Base-by-base conservation (phyloP, 2,888 invertebrate species). In the Podotricha telesiphe region DNA sequence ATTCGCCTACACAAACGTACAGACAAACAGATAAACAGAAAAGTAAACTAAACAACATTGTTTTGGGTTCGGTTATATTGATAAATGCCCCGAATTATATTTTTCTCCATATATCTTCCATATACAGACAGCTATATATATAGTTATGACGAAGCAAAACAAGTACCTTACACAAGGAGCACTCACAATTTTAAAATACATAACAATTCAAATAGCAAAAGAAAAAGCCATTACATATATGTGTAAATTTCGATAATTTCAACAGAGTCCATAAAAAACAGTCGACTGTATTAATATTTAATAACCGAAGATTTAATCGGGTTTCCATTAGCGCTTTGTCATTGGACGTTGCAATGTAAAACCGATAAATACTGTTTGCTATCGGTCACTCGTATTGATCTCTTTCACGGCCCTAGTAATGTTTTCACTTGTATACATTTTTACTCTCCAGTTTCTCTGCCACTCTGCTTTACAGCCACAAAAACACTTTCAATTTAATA, bases 301-400 rank as follows among this genome's bases (percentile, higher is more conserved):
- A 17, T 45, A 45, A 59, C 59, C 22, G 45, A 45, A 59, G 17
- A 45, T 45, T 59, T n/a, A 59, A 59, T 59, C 6, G 45, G 45
- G n/a, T 22, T 59, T 45, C 59, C 45, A 59, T 59, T 62, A 62
- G 34, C 17, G 34, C 61, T 11, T 15, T 34, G 34, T 62, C 34
- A 37, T 48, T 62, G 28, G 28, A 34, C 19, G 48, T 6, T 62
- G 48, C 62, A 48, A 62, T 62, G 48, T 62, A 34, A 48, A 61
- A 62, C 34, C 3, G 48, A 48, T 61, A 61, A 61, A 61, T 61
- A 61, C 19, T 50, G 48, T 62, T 62, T 62, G 62, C 19, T 13
- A 20, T 47, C 34, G 48, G n/a, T n/a, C n/a, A 11, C 47, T n/a
- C 61, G 47, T 61, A 61, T 61, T 47, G 47, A 61, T 61, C 13